phyloP scores from a whole-genome alignment of 2,797 vertebrate genomes.

The Mionectes olivaceus region DNA sequence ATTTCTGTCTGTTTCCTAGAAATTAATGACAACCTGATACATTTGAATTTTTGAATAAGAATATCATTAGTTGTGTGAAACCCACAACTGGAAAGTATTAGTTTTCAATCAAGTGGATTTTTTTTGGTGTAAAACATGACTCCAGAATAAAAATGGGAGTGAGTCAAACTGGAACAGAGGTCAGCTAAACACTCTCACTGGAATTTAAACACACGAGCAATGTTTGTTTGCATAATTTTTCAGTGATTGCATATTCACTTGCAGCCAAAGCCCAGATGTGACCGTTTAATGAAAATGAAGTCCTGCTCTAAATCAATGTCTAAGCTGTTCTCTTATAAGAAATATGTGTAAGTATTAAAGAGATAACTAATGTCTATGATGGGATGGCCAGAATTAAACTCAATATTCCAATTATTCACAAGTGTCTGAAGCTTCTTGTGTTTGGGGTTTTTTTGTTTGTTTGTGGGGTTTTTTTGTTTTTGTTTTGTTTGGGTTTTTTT shows the following conservation, averaged over 20 bases:
- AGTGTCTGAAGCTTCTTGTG: not conserved
- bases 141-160: slow-evolving; percentile 37
- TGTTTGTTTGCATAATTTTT: slow-evolving; percentile 61
- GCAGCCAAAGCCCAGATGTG: slow-evolving; percentile 39
- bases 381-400: slow-evolving; percentile 22
- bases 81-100: not conserved
- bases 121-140: slow-evolving; percentile 18
- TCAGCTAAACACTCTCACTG: slow-evolving; percentile 44
- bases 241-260: not conserved
- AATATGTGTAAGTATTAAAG: not conserved
- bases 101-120: not conserved
- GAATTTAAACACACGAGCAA: slow-evolving; percentile 48
- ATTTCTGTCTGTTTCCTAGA: not conserved
- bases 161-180: slow-evolving; percentile 2
- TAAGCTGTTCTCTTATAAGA: not conserved
- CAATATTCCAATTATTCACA: slow-evolving; percentile 15
- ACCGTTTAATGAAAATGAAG: slow-evolving; percentile 8
- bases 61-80: not conserved
- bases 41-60: not conserved
- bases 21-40: not conserved
- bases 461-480: not conserved
- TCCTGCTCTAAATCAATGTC: slow-evolving; percentile 1
- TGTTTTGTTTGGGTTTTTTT: not conserved
- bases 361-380: not conserved
- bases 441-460: not conserved